Base-by-base conservation (phyloP, 2,113 vertebrate genomes). In the Seriola aureovittata region DNA sequence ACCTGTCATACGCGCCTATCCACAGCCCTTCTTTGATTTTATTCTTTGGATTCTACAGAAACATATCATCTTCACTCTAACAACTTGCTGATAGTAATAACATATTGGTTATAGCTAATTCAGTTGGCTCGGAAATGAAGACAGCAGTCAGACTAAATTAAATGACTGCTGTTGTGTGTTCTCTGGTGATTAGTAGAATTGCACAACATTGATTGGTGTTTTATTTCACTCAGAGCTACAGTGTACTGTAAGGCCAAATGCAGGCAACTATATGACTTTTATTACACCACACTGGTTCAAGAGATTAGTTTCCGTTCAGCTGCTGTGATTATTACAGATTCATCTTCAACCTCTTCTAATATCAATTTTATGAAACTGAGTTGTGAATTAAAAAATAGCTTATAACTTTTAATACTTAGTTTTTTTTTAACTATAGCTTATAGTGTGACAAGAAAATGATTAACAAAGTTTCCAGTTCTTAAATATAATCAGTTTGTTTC, bases 31-130 rank as follows among this genome's bases (percentile, higher is more conserved):
- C 55, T 72, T 66, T 70, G 38, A 59, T 76, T 52, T 80, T 23
- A n/a, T 86, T 82, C 17, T 80, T 42, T 73, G 29, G 50, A 63
- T 59, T 71, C 8, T 66, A 7, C 25, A 73, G 77, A 67, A 62
- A n/a, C 25, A 32, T 16, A 60, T 79, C 5, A 75, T 80, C 65
- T 46, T 10, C 32, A 6, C 36, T n/a, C 32, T 36, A 66, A 52
- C 52, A 52, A 36, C 54, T 68, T 54, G 23, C 55, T 58, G 44
- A 66, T 86, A 81, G 81, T 67, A 75, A 87, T 82, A 52, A 76
- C 62, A 69, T 42, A 85, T 83, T 81, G 21, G 32, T 80, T 73
- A 78, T 48, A 69, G 46, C 72, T 82, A 63, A 86, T 88, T 85
- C 62, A 78, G 75, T 65, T 75, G 59, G 48, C 69, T 25, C 80